A percentile compares a stretch with the other conserved stretches of the same genome.
Conservation (phyloP, 2,888 invertebrate genomes). For the Rhyacophila evoluta region DNA sequence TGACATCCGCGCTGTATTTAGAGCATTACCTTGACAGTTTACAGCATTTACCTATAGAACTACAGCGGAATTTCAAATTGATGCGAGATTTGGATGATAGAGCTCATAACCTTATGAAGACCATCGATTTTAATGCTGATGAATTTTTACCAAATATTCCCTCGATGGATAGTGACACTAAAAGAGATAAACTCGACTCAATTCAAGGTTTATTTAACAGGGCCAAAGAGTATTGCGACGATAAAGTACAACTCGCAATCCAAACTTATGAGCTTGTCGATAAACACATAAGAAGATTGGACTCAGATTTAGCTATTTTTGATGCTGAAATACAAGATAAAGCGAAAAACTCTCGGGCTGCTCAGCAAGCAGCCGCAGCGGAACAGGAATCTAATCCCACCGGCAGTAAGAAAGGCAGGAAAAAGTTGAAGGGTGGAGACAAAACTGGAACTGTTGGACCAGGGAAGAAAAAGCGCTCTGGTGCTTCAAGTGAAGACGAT, state of each 20-base stretch:
- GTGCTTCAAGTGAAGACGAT: slow-evolving; percentile 69
- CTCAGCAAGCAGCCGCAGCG: slow-evolving; percentile 65
- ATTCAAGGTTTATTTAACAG: slow-evolving; percentile 88
- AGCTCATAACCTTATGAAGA: slow-evolving; percentile 90
- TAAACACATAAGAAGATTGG: slow-evolving; percentile 95
- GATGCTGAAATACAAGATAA: slow-evolving; percentile 98
- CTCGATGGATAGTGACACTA: slow-evolving; percentile 80
- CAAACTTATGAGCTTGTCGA: slow-evolving; percentile 99
- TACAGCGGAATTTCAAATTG: slow-evolving; percentile 94
- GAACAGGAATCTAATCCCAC: slow-evolving; percentile 65
- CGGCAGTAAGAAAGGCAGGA: slow-evolving; percentile 67
- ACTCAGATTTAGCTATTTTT: slow-evolving; percentile 95
- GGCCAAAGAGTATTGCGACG: slow-evolving; percentile 96
- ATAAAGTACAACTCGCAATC: slow-evolving; percentile 97
- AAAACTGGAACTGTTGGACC: slow-evolving; percentile 57
- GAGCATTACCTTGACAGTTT: slow-evolving; percentile 97
- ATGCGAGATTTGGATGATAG: slow-evolving; percentile 96
- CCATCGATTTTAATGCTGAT: slow-evolving; percentile 89
- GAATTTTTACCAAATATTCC: slow-evolving; percentile 82
- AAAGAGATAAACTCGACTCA: slow-evolving; percentile 84
- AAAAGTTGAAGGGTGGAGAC: slow-evolving; percentile 63
- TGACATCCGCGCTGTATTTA: slow-evolving; percentile 95
- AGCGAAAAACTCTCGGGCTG: slow-evolving; percentile 80
- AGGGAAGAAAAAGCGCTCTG: slow-evolving; percentile 70
- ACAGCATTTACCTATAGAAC: slow-evolving; percentile 93